Percentiles rank a stretch among this genome's conserved stretches.
phyloP scores from a whole-genome alignment of 2,797 vertebrate species.

The Poecilia wingei region DNA sequence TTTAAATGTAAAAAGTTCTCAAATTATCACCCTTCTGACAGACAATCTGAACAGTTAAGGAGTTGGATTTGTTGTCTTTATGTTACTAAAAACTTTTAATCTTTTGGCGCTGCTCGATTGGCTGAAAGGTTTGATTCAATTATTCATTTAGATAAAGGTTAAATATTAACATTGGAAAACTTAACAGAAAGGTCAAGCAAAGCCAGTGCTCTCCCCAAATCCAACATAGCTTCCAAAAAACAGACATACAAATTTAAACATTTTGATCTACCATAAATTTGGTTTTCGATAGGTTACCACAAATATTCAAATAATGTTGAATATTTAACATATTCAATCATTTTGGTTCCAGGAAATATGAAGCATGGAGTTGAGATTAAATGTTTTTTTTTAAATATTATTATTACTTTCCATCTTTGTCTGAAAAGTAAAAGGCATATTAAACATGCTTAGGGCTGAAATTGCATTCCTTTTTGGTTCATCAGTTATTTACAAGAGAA shows the following conservation, averaged over 20 bases:
- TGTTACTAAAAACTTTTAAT: background rate
- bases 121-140: background rate
- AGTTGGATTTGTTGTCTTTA: background rate
- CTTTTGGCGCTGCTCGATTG: background rate
- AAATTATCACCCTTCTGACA: background rate
- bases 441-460: background rate
- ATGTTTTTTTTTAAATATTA: background rate
- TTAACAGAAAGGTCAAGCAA: background rate
- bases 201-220: background rate
- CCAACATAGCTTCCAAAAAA: background rate
- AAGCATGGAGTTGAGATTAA: background rate
- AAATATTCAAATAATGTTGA: background rate
- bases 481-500: slow-evolving; percentile 9
- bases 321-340: background rate
- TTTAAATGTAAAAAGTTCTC: background rate
- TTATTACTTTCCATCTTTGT: background rate
- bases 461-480: background rate
- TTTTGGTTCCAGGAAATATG: background rate
- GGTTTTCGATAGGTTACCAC: background rate
- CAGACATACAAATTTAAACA: background rate
- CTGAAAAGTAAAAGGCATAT: background rate
- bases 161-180: background rate
- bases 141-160: background rate
- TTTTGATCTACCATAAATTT: background rate
- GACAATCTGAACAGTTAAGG: background rate